Percentiles rank a stretch among this genome's conserved stretches.
Conservation (phyloP, 2,797 vertebrate species). For the Poecile montanus region DNA sequence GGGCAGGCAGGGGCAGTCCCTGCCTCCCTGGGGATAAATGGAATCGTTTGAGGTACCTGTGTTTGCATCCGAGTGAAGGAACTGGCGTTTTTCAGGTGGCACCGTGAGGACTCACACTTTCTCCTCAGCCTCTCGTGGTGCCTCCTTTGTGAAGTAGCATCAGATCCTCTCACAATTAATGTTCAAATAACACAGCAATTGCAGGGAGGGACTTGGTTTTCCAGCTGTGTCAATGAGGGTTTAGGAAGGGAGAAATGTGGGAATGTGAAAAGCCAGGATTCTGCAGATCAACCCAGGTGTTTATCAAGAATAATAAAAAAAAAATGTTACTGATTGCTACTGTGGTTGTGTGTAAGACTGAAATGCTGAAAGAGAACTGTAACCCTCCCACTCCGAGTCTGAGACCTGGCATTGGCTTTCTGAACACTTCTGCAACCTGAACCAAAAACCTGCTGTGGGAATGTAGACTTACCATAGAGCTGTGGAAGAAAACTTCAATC, state of each 20-base stretch:
- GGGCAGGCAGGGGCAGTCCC: neutral
- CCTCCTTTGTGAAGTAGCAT: neutral
- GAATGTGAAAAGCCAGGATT: neutral
- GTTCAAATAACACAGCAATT: fast-evolving
- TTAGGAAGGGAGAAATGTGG: neutral
- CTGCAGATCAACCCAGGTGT: neutral
- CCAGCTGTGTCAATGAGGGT: neutral
- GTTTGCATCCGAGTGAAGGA: neutral
- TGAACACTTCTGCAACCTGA: conserved; percentile 33
- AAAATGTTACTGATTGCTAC: neutral
- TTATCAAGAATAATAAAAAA: neutral
- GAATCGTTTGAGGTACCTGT: fast-evolving
- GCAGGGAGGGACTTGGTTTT: neutral
- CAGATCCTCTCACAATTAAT: neutral
- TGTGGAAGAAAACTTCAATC: conserved; percentile 29
- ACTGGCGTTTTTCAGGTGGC: neutral
- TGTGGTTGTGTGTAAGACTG: neutral
- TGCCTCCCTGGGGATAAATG: neutral
- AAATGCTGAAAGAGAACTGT: conserved; percentile 5
- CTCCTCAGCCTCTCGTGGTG: neutral
- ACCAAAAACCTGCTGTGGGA: conserved; percentile 49
- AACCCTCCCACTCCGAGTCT: neutral
- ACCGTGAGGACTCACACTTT: neutral
- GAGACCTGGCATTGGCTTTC: conserved; percentile 20
- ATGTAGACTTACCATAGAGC: conserved; percentile 34